Conservation (phyloP, 2,113 vertebrate genomes). For the Caranx ignobilis region DNA sequence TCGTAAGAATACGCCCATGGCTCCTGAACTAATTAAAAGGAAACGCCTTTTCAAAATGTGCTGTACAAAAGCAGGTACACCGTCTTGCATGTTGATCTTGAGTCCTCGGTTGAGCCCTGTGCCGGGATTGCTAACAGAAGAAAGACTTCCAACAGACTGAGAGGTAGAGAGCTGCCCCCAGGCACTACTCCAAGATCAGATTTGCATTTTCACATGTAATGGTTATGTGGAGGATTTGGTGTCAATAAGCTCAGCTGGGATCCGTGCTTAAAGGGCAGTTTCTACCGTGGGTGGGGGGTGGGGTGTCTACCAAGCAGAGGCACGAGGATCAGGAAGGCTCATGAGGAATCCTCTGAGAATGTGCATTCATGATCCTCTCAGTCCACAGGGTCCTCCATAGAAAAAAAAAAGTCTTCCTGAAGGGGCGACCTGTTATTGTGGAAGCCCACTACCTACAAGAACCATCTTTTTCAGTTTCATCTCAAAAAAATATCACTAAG, state of each 20-base stretch:
- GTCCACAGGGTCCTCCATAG: constrained; percentile 51
- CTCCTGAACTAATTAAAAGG: constrained; percentile 79
- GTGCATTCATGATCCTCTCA: constrained; percentile 66
- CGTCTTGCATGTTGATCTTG: constrained; percentile 79
- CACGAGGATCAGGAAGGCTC: constrained; percentile 63
- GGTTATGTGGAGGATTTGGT: constrained; percentile 72
- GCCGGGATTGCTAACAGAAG: constrained; percentile 61
- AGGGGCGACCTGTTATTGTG: constrained; percentile 46
- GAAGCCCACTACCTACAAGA: constrained; percentile 68
- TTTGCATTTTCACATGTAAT: constrained; percentile 76
- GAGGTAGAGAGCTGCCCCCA: constrained; percentile 79
- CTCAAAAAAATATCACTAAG: constrained; percentile 72
- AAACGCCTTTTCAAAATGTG: constrained; percentile 81
- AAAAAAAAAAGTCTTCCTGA: constrained; percentile 62
- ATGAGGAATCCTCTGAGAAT: constrained; percentile 59
- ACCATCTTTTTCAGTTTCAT: constrained; percentile 68
- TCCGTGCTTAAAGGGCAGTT: constrained; percentile 77
- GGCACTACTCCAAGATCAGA: constrained; percentile 73
- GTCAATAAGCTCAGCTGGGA: constrained; percentile 58
- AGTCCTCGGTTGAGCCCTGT: constrained; percentile 71
- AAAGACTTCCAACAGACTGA: constrained; percentile 72
- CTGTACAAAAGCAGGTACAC: constrained; percentile 79
- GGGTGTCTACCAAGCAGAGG: constrained; percentile 59
- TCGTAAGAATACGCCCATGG: constrained; percentile 80
- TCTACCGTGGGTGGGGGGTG: constrained; percentile 31